These are phyloP conservation scores for Cacoxenus indagator DNA, from an alignment of 2,888 invertebrate genomes.

Conservation along the genomic window DNA sequence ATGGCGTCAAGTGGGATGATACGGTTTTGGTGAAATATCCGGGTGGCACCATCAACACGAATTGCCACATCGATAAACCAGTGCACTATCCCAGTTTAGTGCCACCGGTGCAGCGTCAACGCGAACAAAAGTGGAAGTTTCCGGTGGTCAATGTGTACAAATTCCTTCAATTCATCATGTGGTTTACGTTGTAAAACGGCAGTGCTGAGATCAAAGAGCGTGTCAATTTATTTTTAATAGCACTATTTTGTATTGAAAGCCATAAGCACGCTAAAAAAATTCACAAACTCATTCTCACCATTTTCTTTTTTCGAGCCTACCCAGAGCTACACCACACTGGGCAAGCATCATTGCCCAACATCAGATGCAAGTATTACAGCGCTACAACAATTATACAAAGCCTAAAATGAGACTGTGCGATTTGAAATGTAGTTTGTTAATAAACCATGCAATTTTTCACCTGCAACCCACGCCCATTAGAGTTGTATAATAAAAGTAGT, in stretches of 20 bases:
- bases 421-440: neutral
- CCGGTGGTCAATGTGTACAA: slow-evolving; percentile 74
- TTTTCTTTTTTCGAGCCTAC: slow-evolving; percentile 14
- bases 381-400: no score
- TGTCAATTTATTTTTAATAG: slow-evolving; percentile 10
- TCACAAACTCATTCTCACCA: slow-evolving; percentile 2
- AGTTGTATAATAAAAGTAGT: neutral
- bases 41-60: slow-evolving; percentile 73
- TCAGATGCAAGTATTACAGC: no score
- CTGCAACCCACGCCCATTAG: neutral
- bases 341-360: no score
- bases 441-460: neutral
- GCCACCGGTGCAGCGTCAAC: slow-evolving; percentile 41
- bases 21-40: slow-evolving; percentile 59
- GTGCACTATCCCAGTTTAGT: slow-evolving; percentile 75
- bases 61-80: slow-evolving; percentile 73
- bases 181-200: slow-evolving; percentile 74
- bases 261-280: neutral
- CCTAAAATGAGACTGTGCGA: neutral
- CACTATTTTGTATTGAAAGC: slow-evolving; percentile 23
- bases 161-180: slow-evolving; percentile 74
- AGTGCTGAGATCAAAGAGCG: no score
- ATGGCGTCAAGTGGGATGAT: slow-evolving; percentile 71
- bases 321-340: no score
- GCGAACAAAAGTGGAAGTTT: slow-evolving; percentile 66